Conservation (phyloP, 2,888 invertebrate genomes). For the Coremacera marginata region DNA sequence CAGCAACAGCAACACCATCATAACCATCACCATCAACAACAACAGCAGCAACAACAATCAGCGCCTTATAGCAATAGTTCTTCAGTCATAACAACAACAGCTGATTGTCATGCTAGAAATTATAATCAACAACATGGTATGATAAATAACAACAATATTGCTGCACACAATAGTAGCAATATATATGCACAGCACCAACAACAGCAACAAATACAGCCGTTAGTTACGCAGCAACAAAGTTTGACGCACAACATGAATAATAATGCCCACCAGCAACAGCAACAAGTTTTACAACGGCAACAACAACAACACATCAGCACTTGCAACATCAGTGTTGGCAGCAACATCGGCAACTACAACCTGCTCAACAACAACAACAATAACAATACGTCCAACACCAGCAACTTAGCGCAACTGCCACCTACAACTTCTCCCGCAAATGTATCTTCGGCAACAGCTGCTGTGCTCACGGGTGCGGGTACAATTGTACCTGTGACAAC, state of each 20-base stretch:
- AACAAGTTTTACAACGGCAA: constrained; percentile 51
- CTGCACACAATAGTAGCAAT: constrained; percentile 41
- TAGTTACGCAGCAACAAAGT: constrained; percentile 31
- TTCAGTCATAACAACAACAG: constrained; percentile 52
- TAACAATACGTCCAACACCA: constrained; percentile 42
- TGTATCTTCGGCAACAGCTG: constrained; percentile 42
- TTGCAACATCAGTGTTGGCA: background rate
- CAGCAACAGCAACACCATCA: constrained; percentile 49
- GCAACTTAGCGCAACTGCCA: constrained; percentile 41
- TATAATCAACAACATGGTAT: constrained; percentile 43
- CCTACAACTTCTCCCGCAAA: background rate
- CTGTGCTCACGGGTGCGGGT: constrained; percentile 56
- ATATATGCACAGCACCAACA: constrained; percentile 41
- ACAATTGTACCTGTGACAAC: constrained; percentile 46
- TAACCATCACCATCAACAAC: constrained; percentile 39
- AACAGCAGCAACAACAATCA: constrained; percentile 38
- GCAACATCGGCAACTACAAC: constrained; percentile 21
- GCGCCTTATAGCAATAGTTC: constrained; percentile 40
- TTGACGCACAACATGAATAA: constrained; percentile 38
- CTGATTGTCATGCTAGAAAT: constrained; percentile 45
- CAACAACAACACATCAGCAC: constrained; percentile 21
- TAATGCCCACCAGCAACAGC: constrained; percentile 44
- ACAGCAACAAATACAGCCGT: constrained; percentile 38
- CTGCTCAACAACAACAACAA: constrained; percentile 29
- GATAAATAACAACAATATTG: constrained; percentile 41